Evolutionary conservation across 64 coral and sea anemone species (phyloP), one percentile per base, ranked within the genome.

Genomic region (Anthopleura sola): DNA sequence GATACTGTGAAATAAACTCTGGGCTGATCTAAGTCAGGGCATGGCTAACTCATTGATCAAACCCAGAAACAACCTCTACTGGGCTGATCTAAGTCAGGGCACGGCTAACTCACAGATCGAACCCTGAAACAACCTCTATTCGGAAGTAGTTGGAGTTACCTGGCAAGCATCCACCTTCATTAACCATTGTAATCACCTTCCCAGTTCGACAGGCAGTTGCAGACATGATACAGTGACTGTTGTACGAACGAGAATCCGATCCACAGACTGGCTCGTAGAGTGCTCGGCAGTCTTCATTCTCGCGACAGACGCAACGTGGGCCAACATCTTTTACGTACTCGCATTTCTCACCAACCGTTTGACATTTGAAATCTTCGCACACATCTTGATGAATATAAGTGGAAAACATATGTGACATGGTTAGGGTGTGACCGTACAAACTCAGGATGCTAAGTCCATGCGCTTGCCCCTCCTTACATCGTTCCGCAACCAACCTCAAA

Each of bases 221-320:
- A 37, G 93, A 93, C 95, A 97, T 88, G 31, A 97, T 91, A 37
- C 95, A 97, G 11, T 88, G 44, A 57, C 93, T 97, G 86, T 97
- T 97, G 53, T 97, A 97, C 2, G 49, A 88, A 19, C 74, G 82
- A 14, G 76, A 88, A 88, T 97, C 95, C 29, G 85, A 82, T 5
- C 95, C 95, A 86, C 95, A 97, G 1, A 97, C 77, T 12, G 91
- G 95, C 17, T 82, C 76, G 48, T 75, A 97, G 16, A 37, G 19
- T 17, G 85, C 86, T 31, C 51, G 31, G 29, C 95, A 97, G n/a
- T 97, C 88, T 31, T 60, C 82, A 82, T 88, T 89, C 19, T 87
- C 34, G 0, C 66, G 94, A 37, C 94, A 97, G 24, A 84, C 58
- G 69, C 94, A 97, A 57, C 18, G 87, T 37, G 88, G 79, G 24